A percentile compares a stretch with the other conserved stretches of the same genome.
phyloP scores from a whole-genome alignment of 2,113 vertebrate species.

The Synodontis membranacea region DNA sequence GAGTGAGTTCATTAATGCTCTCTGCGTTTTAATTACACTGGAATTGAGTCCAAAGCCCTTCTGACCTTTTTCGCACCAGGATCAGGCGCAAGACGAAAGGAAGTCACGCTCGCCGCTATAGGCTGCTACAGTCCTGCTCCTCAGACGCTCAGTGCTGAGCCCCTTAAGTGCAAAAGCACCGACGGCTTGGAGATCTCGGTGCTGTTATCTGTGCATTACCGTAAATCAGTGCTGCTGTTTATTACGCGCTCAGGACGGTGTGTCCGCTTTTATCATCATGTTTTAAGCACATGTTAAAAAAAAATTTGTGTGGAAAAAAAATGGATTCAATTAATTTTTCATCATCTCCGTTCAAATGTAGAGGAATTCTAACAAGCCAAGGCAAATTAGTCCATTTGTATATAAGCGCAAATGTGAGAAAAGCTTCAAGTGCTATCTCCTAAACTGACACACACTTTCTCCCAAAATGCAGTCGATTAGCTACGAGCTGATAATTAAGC shows the following conservation, averaged over 20 bases:
- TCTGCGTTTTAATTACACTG: constrained; percentile 14
- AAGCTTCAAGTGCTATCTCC: neutral
- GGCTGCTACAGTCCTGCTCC: neutral
- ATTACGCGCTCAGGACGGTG: neutral
- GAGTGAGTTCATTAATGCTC: constrained; percentile 9
- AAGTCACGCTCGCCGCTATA: neutral
- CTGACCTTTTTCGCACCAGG: neutral
- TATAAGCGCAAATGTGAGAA: neutral
- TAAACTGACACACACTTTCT: too few species aligned
- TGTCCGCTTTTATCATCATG: neutral
- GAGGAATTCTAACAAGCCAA: neutral
- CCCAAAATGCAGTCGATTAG: neutral
- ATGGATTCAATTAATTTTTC: neutral
- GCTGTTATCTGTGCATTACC: neutral
- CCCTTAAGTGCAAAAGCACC: neutral
- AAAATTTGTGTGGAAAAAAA: neutral
- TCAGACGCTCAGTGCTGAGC: neutral
- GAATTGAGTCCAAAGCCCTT: neutral
- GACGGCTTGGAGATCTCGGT: neutral
- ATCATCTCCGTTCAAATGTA: neutral
- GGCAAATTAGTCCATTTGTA: neutral
- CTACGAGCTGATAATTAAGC: neutral
- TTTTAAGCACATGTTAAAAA: neutral
- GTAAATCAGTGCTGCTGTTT: neutral
- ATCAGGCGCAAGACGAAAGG: neutral